A percentile compares a stretch with the other conserved stretches of the same genome.
Evolutionary conservation across 2,113 vertebrate genomes (phyloP).

Genomic region (Athene cunicularia): DNA sequence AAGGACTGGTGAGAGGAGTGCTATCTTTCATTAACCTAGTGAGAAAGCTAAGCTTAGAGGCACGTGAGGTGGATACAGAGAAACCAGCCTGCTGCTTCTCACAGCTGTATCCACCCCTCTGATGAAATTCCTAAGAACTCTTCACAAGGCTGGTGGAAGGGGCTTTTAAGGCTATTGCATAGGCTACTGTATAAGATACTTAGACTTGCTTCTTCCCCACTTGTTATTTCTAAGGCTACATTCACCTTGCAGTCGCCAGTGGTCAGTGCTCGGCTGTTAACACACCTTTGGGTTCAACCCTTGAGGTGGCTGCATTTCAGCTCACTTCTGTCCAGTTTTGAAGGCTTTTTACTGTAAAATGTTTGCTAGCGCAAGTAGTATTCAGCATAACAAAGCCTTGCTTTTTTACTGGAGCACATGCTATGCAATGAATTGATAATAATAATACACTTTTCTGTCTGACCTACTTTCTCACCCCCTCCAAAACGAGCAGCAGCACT

Average conservation of each 20-base stretch:
- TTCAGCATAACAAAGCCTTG: background rate
- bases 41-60: background rate
- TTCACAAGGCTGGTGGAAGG: background rate
- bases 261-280: background rate
- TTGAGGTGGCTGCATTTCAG: background rate
- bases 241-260: background rate
- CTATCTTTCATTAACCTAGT: background rate
- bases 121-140: background rate
- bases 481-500: background rate
- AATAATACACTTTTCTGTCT: background rate
- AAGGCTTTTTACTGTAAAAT: background rate
- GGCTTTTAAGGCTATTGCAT: background rate
- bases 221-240: background rate
- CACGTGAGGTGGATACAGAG: rapidly evolving
- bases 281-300: background rate
- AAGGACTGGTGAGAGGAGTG: background rate
- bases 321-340: background rate
- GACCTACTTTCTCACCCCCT: background rate
- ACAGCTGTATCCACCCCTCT: background rate
- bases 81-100: background rate
- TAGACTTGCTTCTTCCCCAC: background rate
- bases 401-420: background rate
- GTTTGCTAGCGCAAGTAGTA: background rate
- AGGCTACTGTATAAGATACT: background rate
- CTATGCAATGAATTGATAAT: background rate